Base-by-base conservation (phyloP, 92 coral and sea anemone genomes). In the Epizoanthus ramosus region DNA sequence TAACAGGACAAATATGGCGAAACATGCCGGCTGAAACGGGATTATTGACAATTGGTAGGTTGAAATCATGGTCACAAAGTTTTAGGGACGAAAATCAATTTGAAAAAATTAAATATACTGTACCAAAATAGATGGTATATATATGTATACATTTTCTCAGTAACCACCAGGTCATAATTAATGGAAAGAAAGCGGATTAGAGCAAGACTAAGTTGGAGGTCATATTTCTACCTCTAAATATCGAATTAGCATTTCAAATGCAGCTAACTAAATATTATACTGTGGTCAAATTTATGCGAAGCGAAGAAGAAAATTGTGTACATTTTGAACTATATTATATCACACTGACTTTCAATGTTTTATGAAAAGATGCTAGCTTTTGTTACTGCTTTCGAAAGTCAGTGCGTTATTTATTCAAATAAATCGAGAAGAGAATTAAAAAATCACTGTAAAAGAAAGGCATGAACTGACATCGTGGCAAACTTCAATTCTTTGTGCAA, bases 171-270 rank as follows among this genome's bases (percentile, higher is more conserved):
- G 21, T 67, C 22, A 28, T 28, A 67, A 18, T 15, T 67, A 18
- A 9, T 12, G 5, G 15, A 33, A 6, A 5, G 50, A 67, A 14
- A 19, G 72, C 28, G 19, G 39, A 67, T 67, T 33, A 33, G 39
- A 41, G 8, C 31, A 28, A 28, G 31, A 28, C 31, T 13, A 67
- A 67, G 47, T 33, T 64, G 6, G 41, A 33, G 72, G 47, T 24
- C 28, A 23, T 67, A 6, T 13, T 0, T 28, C 31, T 28, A 25
- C 12, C 19, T 35, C 45, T 35, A 41, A 33, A 31, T 67, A 67
- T 33, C n/a, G 19, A 67, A 67, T 67, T 67, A 14, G 72, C 72
- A 67, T 67, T 67, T 25, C 47, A 67, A 67, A 67, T 67, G 72
- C 72, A 13, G 43, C 9, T 67, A 33, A 67, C 72, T 17, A 67